These are phyloP conservation scores for Turnix velox DNA, from an alignment of 2,113 vertebrate species.

Conservation along the genomic window DNA sequence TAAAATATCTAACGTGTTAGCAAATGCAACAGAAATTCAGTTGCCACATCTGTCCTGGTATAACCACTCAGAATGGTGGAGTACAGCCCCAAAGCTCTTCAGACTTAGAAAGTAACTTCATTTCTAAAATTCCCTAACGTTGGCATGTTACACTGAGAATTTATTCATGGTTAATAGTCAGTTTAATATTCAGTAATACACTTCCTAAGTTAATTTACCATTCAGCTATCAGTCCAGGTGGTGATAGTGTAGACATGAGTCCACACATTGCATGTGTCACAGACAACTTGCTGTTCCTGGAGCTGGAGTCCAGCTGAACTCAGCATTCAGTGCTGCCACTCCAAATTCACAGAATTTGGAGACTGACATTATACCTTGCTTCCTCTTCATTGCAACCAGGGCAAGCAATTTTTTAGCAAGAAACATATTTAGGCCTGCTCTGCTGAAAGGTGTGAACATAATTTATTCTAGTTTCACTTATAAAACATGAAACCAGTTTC, in stretches of 20 bases:
- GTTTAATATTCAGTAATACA: constrained; percentile 50
- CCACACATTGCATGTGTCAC: constrained; percentile 3
- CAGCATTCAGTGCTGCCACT: not conserved
- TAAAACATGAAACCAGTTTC: constrained; percentile 11
- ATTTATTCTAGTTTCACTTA: constrained; percentile 46
- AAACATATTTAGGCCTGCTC: constrained; percentile 43
- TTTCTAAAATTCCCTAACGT: not conserved
- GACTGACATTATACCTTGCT: not conserved
- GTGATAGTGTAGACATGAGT: constrained; percentile 28
- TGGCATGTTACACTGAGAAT: not conserved
- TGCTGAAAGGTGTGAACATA: constrained; percentile 48
- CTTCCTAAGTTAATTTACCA: constrained; percentile 32
- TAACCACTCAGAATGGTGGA: not conserved
- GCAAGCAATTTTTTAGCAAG: constrained; percentile 31
- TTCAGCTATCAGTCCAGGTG: constrained; percentile 59
- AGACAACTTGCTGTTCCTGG: constrained; percentile 21
- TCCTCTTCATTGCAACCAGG: not conserved
- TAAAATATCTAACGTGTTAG: not conserved
- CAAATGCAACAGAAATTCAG: not conserved
- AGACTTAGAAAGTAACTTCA: not conserved
- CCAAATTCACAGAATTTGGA: not conserved
- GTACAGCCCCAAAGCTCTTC: not conserved
- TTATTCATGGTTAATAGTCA: constrained; percentile 42
- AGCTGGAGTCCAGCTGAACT: constrained; percentile 6
- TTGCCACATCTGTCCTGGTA: not conserved